Conservation (phyloP, 2,113 vertebrate genomes). For the Gorsachius goisagi region DNA sequence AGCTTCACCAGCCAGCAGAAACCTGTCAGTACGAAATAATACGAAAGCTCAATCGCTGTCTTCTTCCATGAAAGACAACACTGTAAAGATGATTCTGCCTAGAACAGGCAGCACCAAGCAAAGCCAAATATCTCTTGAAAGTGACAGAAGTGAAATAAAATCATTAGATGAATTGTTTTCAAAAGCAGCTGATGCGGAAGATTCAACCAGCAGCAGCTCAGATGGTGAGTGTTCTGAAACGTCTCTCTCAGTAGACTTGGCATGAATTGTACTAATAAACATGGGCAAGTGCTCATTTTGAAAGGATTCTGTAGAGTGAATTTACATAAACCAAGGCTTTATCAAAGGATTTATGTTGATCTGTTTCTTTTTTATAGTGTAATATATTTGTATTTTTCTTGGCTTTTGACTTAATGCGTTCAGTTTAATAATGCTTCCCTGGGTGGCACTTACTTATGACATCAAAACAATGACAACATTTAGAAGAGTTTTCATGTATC, state of each 20-base stretch:
- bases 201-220: conserved; percentile 61
- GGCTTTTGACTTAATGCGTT: not conserved
- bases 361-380: not conserved
- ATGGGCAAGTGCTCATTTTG: not conserved
- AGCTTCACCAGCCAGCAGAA: not conserved
- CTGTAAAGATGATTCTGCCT: not conserved
- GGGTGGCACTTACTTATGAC: not conserved
- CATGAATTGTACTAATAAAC: not conserved
- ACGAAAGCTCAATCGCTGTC: fast-evolving
- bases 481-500: not conserved
- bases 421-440: not conserved
- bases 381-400: not conserved
- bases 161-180: conserved; percentile 79
- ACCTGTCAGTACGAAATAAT: not conserved
- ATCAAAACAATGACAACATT: not conserved
- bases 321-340: not conserved
- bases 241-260: not conserved
- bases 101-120: not conserved
- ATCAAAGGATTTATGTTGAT: not conserved
- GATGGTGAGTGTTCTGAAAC: conserved; percentile 63
- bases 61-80: not conserved
- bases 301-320: not conserved
- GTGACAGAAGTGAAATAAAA: conserved; percentile 56
- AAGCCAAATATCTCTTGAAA: conserved; percentile 34
- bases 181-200: not conserved